These are phyloP conservation scores for Atethmia centrago DNA, from an alignment of 2,888 invertebrate species.

Conservation along the genomic window DNA sequence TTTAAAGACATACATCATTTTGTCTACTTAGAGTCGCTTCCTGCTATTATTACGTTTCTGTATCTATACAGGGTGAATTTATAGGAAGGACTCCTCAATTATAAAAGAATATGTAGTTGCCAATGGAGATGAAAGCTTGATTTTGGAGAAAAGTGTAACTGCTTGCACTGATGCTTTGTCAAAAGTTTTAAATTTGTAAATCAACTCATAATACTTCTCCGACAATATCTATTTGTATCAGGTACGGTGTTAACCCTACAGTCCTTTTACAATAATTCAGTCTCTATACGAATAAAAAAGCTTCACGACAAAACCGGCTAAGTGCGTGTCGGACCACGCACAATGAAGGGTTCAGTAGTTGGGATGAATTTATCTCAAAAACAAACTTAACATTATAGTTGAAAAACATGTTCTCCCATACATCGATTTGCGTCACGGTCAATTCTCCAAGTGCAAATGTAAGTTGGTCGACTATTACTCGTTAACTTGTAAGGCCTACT, in stretches of 20 bases:
- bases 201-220: not conserved
- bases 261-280: not conserved
- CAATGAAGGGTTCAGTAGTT: no score
- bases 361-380: no score
- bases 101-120: not conserved
- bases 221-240: not conserved
- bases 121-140: not conserved
- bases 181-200: not conserved
- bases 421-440: no score
- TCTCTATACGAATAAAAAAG: not conserved
- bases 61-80: not conserved
- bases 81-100: not conserved
- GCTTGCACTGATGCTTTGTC: not conserved
- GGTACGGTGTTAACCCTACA: not conserved
- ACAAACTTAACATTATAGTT: no score
- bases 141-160: not conserved
- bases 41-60: not conserved
- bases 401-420: no score
- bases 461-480: no score
- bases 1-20: constrained; percentile 8
- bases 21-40: constrained; percentile 4
- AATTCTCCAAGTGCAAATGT: no score
- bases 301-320: no score
- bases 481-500: no score
- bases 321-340: no score